Evolutionary conservation across 2,797 vertebrate genomes (phyloP).

Genomic region (Aulostomus chinensis): DNA sequence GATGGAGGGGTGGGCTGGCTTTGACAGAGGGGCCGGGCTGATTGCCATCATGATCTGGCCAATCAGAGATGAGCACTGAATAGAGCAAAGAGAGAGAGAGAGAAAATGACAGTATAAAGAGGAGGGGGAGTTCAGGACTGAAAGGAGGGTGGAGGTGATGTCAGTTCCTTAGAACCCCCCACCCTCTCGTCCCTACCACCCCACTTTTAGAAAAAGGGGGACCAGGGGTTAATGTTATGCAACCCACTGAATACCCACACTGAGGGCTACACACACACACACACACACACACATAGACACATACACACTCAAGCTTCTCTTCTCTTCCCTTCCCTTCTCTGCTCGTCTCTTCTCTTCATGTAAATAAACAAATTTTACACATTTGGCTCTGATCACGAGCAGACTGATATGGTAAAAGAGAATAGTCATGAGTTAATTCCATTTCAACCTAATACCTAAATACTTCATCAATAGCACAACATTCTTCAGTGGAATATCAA

Average conservation of each 20-base stretch:
- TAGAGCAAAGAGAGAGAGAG: slow-evolving; percentile 74
- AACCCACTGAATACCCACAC: slow-evolving; percentile 77
- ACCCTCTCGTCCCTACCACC: slow-evolving; percentile 45
- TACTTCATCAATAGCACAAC: too few relatives aligned
- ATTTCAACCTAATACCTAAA: too few relatives aligned
- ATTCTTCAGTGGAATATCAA: too few relatives aligned
- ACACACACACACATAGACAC: slow-evolving; percentile 66
- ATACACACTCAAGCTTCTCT: slow-evolving; percentile 17
- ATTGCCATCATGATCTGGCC: slow-evolving; percentile 82
- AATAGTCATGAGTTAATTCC: too few relatives aligned
- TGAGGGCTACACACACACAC: slow-evolving; percentile 67
- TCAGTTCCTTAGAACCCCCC: slow-evolving; percentile 81
- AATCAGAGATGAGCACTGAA: slow-evolving; percentile 75
- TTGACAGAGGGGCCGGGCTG: slow-evolving; percentile 73
- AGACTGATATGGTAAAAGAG: too few relatives aligned
- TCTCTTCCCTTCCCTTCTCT: slow-evolving; percentile 5
- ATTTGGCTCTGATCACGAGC: too few relatives aligned
- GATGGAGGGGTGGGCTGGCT: slow-evolving; percentile 51
- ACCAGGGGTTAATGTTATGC: slow-evolving; percentile 86
- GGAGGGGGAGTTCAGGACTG: slow-evolving; percentile 55
- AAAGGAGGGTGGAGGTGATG: slow-evolving; percentile 78
- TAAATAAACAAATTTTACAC: too few relatives aligned
- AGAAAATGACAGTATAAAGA: slow-evolving; percentile 62
- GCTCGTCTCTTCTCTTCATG: slow-evolving; percentile 10
- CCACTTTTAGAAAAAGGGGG: slow-evolving; percentile 76